Base-by-base conservation (phyloP, 1,140 invertebrate genomes). In the Drosophila jambulina region DNA sequence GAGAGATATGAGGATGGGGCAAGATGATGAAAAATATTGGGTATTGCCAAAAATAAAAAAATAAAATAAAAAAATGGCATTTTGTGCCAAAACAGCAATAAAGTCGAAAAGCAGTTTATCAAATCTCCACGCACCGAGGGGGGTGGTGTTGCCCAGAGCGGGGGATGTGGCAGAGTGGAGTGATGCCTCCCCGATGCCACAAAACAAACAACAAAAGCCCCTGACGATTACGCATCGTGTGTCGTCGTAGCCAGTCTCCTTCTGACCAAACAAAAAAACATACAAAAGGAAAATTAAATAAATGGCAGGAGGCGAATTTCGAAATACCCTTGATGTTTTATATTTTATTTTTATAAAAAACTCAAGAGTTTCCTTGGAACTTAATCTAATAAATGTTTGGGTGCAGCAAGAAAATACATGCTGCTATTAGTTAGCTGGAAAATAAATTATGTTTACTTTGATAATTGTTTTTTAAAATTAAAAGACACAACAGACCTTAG, bases 71-170 rank as follows among this genome's bases (percentile, higher is more conserved):
- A 78, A 72, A 68, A 34, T 53, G 43, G 10, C 51, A 46, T 64
- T 87, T 82, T 87, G 62, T 75, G 78, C 81, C 78, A 82, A 81
- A 88, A 74, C 70, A 90, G 85, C 85, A 90, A 90, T 90, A 90
- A 88, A 90, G 81, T 88, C 85, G 78, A 90, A 88, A 85, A 90
- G 78, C 80, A 90, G 85, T 88, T 90, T 90, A 88, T 88, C 85
- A 88, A 88, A 88, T 88, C 83, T 90, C 78, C 78, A 90, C 78
- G 68, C 83, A 82, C 67, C 27, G 12, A 58, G 48, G 56, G 38
- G 75, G 23, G 48, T 36, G 54, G 27, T n/a, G 9, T 48, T 32
- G 25, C 23, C 1, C 3, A 29, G 27, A 29, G 19, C 17, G 17
- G 12, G 25, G 23, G 13, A 13, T 7, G n/a, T 32, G 25, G 25